phyloP scores from a whole-genome alignment of 2,797 vertebrate genomes.

The Scolopax bukidnonensis region DNA sequence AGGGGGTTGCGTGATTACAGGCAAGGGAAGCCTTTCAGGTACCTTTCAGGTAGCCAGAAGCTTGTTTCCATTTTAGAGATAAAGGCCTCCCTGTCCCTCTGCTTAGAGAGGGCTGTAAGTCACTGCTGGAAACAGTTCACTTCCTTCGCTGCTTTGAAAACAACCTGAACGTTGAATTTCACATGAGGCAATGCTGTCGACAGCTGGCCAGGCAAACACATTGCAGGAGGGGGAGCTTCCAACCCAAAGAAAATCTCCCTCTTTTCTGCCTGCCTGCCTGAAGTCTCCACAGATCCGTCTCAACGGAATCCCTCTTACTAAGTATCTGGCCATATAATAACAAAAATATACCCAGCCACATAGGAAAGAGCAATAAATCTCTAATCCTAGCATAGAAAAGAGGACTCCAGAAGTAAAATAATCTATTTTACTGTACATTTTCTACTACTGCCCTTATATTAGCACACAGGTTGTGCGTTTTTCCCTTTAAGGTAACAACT shows the following conservation, averaged over 20 bases:
- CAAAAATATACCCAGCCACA: background rate
- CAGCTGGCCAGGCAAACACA: constrained; percentile 53
- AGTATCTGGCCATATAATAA: background rate
- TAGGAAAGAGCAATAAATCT: background rate
- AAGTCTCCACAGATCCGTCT: background rate
- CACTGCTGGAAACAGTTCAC: background rate
- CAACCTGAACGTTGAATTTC: background rate
- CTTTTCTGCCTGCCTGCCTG: background rate
- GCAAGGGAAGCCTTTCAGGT: background rate
- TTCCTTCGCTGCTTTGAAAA: background rate
- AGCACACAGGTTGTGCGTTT: background rate
- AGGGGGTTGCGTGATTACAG: background rate
- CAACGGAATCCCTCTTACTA: background rate
- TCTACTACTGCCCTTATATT: background rate
- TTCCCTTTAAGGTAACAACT: background rate
- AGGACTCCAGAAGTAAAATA: background rate
- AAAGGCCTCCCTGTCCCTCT: background rate
- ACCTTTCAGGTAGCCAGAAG: background rate
- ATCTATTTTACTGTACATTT: background rate
- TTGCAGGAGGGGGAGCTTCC: constrained; percentile 11
- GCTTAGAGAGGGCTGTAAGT: background rate
- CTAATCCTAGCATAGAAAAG: background rate
- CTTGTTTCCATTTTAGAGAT: background rate
- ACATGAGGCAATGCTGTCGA: constrained; percentile 58
- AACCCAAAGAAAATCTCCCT: background rate